Conservation (phyloP, 2,797 vertebrate species). For the Premnoplex brunnescens region DNA sequence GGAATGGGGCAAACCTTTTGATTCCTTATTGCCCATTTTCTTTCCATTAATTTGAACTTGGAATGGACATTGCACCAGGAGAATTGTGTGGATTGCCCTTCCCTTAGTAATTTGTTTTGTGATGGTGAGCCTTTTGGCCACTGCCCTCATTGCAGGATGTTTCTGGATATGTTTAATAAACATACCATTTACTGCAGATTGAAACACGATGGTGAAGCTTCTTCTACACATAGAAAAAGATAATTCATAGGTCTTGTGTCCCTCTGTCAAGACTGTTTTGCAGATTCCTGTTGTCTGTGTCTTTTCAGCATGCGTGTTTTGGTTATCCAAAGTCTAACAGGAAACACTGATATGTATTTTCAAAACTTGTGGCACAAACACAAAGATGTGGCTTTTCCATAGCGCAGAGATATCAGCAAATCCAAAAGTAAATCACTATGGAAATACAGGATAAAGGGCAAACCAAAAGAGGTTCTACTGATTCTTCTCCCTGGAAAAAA, state of each 20-base stretch:
- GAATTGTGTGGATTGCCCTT: background rate
- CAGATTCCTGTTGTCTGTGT: background rate
- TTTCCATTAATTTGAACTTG: background rate
- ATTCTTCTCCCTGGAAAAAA: background rate
- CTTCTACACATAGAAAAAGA: background rate
- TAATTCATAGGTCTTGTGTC: background rate
- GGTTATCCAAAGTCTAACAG: background rate
- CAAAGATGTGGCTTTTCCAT: background rate
- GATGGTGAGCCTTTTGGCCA: background rate
- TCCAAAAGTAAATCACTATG: background rate
- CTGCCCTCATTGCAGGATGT: background rate
- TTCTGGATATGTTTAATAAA: background rate
- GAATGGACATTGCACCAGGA: rapidly evolving
- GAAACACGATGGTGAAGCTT: background rate
- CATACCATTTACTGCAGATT: background rate
- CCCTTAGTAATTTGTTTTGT: background rate
- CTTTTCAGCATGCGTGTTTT: background rate
- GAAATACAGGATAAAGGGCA: background rate
- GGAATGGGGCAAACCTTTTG: background rate
- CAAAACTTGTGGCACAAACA: background rate
- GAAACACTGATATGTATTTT: background rate
- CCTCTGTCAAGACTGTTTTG: background rate
- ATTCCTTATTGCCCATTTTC: background rate
- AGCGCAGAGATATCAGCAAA: background rate
- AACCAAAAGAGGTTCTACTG: background rate